Evolutionary conservation across 2,888 invertebrate genomes (phyloP).

Genomic region (Epinotia ramella): DNA sequence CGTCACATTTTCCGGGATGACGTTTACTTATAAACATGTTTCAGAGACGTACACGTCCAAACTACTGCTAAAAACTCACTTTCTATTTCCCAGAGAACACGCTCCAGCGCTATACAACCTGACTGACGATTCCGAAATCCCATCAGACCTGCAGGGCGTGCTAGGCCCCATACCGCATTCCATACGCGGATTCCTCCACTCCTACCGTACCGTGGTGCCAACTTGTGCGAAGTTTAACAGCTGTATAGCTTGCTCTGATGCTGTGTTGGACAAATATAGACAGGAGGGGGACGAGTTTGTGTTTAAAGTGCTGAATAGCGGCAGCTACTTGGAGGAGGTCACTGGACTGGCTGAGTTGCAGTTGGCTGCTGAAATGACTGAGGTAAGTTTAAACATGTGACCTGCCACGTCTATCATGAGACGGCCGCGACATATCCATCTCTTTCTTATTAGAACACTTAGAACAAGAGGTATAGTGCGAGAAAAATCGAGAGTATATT

Average conservation of each 20-base stretch:
- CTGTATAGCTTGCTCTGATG: slow-evolving; percentile 96
- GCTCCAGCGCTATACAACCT: slow-evolving; percentile 88
- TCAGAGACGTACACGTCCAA: background rate
- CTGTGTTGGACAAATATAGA: slow-evolving; percentile 68
- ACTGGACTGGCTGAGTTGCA: slow-evolving; percentile 91
- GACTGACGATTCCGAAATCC: slow-evolving; percentile 62
- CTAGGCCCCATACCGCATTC: slow-evolving; percentile 96
- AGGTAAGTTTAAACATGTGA: slow-evolving; percentile 72
- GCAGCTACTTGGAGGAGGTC: slow-evolving; percentile 93
- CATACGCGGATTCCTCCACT: slow-evolving; percentile 95
- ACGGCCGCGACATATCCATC: too few species aligned
- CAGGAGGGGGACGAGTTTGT: slow-evolving; percentile 89
- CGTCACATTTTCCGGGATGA: too few species aligned
- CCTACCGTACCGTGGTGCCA: slow-evolving; percentile 92
- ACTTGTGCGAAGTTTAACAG: slow-evolving; percentile 94
- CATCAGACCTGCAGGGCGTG: slow-evolving; percentile 82
- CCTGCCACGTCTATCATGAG: background rate
- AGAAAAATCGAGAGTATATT: too few species aligned
- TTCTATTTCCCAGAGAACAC: slow-evolving; percentile 74
- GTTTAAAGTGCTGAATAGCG: slow-evolving; percentile 91
- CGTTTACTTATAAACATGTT: too few species aligned
- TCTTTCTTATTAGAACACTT: too few species aligned
- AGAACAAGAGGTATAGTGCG: too few species aligned
- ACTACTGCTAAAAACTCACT: background rate
- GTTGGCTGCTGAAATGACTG: slow-evolving; percentile 85